These are phyloP conservation scores for Sinonovacula constricta DNA, from an alignment of 1,140 invertebrate genomes.

Conservation along the genomic window DNA sequence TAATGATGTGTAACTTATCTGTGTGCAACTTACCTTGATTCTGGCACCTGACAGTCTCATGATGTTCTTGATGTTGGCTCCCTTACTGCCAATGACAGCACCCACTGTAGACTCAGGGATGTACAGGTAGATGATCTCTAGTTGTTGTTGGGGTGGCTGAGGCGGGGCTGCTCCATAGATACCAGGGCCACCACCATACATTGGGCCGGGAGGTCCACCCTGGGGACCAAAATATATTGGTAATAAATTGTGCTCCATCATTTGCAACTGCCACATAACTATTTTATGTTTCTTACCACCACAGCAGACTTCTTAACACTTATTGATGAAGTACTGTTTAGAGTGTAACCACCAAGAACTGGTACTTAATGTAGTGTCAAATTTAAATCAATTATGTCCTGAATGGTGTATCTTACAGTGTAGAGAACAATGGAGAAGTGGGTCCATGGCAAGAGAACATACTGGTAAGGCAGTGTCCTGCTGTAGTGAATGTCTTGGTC, in stretches of 20 bases:
- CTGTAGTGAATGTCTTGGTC: not conserved
- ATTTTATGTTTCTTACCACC: too few species aligned
- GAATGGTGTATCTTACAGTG: too few species aligned
- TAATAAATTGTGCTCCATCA: not conserved
- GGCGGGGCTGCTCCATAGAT: constrained; percentile 60
- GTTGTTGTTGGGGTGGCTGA: constrained; percentile 65
- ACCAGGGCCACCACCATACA: constrained; percentile 57
- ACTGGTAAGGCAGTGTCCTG: not conserved
- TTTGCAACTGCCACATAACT: too few species aligned
- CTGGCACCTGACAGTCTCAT: constrained; percentile 97
- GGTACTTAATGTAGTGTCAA: not conserved
- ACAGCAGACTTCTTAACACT: too few species aligned
- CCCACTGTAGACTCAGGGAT: constrained; percentile 97
- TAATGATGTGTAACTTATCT: too few species aligned
- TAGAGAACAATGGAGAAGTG: too few species aligned
- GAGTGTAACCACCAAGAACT: not conserved
- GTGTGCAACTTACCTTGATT: constrained; percentile 84
- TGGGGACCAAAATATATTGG: too few species aligned
- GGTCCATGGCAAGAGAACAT: too few species aligned
- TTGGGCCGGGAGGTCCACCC: constrained; percentile 27
- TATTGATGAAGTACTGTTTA: too few species aligned
- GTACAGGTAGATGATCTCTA: constrained; percentile 83
- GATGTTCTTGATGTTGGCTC: constrained; percentile 97
- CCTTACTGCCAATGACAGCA: constrained; percentile 98
- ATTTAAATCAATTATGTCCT: too few species aligned